These are phyloP conservation scores for Pycnomerus fuliginosus DNA, from an alignment of 2,888 invertebrate genomes.

Conservation along the genomic window DNA sequence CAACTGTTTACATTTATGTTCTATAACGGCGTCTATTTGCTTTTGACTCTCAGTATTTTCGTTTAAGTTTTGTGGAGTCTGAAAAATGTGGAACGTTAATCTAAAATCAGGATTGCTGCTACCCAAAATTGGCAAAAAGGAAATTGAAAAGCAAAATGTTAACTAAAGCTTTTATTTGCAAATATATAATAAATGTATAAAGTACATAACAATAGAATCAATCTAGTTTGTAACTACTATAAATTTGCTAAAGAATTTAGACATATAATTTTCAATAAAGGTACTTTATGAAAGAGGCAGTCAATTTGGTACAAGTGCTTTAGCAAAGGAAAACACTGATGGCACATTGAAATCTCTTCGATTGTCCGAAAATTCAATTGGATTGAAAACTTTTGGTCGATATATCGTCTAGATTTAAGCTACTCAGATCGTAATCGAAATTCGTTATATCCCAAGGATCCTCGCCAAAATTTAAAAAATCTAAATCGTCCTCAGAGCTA, in stretches of 20 bases:
- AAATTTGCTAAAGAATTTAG: slow-evolving; percentile 25
- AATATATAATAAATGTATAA: slow-evolving; percentile 46
- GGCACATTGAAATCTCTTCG: slow-evolving; percentile 36
- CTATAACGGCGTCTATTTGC: slow-evolving; percentile 62
- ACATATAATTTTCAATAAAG: slow-evolving; percentile 21
- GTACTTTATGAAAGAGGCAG: slow-evolving; percentile 45
- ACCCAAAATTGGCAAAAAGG: slow-evolving; percentile 31
- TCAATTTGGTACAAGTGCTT: slow-evolving; percentile 47
- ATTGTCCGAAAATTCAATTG: slow-evolving; percentile 25
- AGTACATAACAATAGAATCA: slow-evolving; percentile 49
- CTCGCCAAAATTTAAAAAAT: slow-evolving; percentile 47
- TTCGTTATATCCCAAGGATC: slow-evolving; percentile 49
- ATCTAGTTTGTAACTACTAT: slow-evolving; percentile 37
- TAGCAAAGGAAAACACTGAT: slow-evolving; percentile 42
- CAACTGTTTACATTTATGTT: slow-evolving; percentile 64
- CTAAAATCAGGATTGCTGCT: too few species aligned
- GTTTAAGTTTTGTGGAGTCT: slow-evolving; percentile 47
- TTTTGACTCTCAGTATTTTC: slow-evolving; percentile 48
- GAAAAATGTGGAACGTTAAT: slow-evolving; percentile 40
- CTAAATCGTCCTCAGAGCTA: slow-evolving; percentile 42
- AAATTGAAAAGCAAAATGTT: slow-evolving; percentile 46
- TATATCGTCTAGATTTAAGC: slow-evolving; percentile 41
- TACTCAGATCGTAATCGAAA: slow-evolving; percentile 50
- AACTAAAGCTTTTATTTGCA: slow-evolving; percentile 51
- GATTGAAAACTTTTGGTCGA: slow-evolving; percentile 33